These are phyloP conservation scores for Hylyphantes graminicola DNA, from an alignment of 1,140 invertebrate genomes.

Conservation along the genomic window DNA sequence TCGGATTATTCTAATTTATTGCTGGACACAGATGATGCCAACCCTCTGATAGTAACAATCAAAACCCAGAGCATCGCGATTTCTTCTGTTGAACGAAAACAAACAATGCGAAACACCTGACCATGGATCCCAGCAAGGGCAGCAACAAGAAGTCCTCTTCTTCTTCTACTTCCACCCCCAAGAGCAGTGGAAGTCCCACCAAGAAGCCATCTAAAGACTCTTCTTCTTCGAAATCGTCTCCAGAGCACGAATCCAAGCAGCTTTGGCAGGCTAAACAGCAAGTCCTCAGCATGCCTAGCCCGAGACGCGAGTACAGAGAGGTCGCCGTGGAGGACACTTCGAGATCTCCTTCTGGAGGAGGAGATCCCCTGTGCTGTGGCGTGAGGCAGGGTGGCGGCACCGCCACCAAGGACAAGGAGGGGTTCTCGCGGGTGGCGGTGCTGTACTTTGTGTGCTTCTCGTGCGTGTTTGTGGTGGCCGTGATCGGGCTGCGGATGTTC, in stretches of 20 bases:
- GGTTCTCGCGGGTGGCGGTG: slow-evolving; percentile 43
- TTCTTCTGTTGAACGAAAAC: too few species aligned
- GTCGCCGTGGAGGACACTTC: neutral
- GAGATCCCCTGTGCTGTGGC: slow-evolving; percentile 3
- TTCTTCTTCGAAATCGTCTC: slow-evolving; percentile 4
- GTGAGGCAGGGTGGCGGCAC: neutral
- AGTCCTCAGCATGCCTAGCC: slow-evolving; percentile 46
- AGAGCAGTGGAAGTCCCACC: neutral
- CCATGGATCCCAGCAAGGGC: too few species aligned
- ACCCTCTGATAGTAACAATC: too few species aligned
- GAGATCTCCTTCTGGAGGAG: too few species aligned
- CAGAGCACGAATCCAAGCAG: slow-evolving; percentile 19
- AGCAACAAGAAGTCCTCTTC: too few species aligned
- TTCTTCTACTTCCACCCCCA: too few species aligned
- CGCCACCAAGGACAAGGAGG: slow-evolving; percentile 12
- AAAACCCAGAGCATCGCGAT: too few species aligned
- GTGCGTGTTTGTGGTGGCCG: slow-evolving; percentile 41
- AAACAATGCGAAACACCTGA: too few species aligned
- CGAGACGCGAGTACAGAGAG: slow-evolving; percentile 32
- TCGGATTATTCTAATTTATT: too few species aligned
- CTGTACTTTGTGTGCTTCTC: slow-evolving; percentile 45
- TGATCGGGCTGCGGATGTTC: slow-evolving; percentile 48
- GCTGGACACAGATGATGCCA: too few species aligned
- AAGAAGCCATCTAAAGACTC: neutral
- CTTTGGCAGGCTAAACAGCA: slow-evolving; percentile 45